These are phyloP conservation scores for Corythornis vintsioides DNA, from an alignment of 2,113 vertebrate genomes.

Conservation along the genomic window DNA sequence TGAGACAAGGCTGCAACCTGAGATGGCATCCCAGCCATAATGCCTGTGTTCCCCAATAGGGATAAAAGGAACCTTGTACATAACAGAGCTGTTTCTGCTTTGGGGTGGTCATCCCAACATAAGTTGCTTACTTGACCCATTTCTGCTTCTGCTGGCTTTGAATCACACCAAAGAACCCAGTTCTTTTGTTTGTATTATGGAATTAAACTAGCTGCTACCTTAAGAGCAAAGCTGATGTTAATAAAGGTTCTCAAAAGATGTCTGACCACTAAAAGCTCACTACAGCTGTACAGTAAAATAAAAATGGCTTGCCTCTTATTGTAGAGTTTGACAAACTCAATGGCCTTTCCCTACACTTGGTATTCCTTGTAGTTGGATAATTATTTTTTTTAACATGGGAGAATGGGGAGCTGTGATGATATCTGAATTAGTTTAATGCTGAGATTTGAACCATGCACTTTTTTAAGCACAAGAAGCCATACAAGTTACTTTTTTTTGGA, in stretches of 20 bases:
- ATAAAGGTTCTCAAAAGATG: background rate
- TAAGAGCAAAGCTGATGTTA: background rate
- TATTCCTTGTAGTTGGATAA: background rate
- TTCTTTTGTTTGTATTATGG: slow-evolving; percentile 4
- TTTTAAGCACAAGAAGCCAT: background rate
- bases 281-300: background rate
- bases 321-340: background rate
- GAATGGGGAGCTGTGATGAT: too few relatives aligned
- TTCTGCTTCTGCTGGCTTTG: slow-evolving; percentile 9
- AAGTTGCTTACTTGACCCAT: background rate
- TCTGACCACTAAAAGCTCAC: background rate
- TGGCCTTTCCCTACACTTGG: background rate
- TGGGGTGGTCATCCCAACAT: background rate
- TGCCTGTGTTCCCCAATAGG: background rate
- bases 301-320: background rate
- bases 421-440: background rate
- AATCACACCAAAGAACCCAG: slow-evolving; percentile 5
- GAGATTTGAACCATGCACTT: background rate
- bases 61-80: background rate
- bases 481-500: background rate
- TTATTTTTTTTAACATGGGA: background rate
- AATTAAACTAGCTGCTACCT: slow-evolving; percentile 18
- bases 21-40: accelerated
- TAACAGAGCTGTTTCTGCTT: background rate
- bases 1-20: background rate